Evolutionary conservation across 2,113 vertebrate genomes (phyloP), one percentile per base, ranked within the genome.

Genomic region (Scartelaos histophorus): DNA sequence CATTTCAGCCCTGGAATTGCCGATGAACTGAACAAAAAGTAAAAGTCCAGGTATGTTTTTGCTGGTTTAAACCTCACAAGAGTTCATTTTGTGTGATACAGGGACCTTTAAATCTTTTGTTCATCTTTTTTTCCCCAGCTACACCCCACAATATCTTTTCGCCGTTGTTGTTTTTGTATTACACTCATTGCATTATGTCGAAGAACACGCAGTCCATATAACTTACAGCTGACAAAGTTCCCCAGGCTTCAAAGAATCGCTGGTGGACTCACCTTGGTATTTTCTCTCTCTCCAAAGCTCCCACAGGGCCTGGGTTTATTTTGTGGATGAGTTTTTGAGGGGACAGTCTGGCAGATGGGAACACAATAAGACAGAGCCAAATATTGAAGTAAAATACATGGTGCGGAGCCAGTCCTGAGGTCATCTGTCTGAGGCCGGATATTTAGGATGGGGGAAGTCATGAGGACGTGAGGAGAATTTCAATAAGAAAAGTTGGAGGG

Each of bases 341-440:
- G 66, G 29, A 71, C 13, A 34, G 29, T n/a, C 49, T 73, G 64
- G 49, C 76, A 5, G 25, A 58, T 60, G 75, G 74, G 43, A 76
- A 75, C 69, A 75, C 80, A 80, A 75, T 74, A 64, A 76, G 67
- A 71, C 65, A 69, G 72, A 67, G 74, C 70, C 4, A 5, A 76
- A 73, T 82, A 78, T 58, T 58, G 70, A 68, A 66, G 81, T 65
- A 71, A 80, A 70, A 80, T 64, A 54, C 51, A 70, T 76, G 73
- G 54, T 74, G 76, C 56, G 72, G 57, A 69, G 71, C 79, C 74
- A 75, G 77, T 46, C 17, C 66, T 34, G 43, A 21, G 62, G 56
- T 67, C 69, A 49, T 38, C 58, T 29, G 60, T 22, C 6, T 10
- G 65, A 68, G 35, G 13, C 17, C 70, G 46, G 7, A 13, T 51